A percentile compares a stretch with the other conserved stretches of the same genome.
Conservation (phyloP, 2,113 vertebrate genomes). For the Zosterops lateralis region DNA sequence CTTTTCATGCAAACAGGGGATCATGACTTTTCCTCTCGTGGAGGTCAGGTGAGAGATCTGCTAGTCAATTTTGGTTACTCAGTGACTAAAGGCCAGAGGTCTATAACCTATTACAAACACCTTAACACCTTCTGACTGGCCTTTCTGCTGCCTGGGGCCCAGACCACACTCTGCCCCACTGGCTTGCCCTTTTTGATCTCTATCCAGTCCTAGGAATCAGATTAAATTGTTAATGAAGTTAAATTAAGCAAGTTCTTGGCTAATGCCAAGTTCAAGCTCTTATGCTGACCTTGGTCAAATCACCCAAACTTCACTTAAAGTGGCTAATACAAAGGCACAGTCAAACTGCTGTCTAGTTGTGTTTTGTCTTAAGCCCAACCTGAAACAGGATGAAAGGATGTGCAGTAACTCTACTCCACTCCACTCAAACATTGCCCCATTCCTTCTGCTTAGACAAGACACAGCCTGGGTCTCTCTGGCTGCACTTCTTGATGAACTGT, state of each 20-base stretch:
- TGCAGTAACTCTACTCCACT: neutral
- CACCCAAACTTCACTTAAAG: neutral
- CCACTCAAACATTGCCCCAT: accelerated
- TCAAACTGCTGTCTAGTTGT: neutral
- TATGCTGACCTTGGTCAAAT: neutral
- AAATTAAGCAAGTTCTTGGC: neutral
- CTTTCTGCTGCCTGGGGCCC: neutral
- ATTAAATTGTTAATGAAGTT: neutral
- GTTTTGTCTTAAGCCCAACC: neutral
- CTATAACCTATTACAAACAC: neutral
- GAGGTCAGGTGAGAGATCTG: neutral
- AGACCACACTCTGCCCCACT: neutral
- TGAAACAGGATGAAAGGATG: neutral
- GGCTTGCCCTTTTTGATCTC: neutral
- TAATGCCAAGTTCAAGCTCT: neutral
- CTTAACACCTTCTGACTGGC: neutral
- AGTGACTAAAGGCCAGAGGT: neutral
- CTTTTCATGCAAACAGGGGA: neutral
- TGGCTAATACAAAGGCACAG: neutral
- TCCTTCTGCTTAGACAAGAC: neutral
- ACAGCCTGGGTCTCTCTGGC: neutral
- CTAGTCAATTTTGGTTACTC: neutral
- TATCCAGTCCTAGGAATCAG: neutral
- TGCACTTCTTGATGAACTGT: neutral
- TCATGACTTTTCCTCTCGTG: neutral